phyloP scores from a whole-genome alignment of 2,797 vertebrate species.

The Micromesistius poutassou region DNA sequence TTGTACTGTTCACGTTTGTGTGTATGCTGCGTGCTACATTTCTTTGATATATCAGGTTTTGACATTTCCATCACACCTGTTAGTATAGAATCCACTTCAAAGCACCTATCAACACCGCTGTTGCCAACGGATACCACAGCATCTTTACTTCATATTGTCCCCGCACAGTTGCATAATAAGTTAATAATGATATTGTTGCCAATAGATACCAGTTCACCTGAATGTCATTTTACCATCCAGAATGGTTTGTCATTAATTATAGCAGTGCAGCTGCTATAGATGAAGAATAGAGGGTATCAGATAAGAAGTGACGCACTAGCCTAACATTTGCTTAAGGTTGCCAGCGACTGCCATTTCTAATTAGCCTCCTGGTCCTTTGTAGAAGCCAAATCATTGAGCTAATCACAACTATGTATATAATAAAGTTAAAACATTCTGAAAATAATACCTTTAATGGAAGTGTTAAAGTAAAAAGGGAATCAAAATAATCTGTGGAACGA shows the following conservation, averaged over 20 bases:
- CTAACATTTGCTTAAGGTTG: not conserved
- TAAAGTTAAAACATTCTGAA: not conserved
- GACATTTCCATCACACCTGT: constrained; percentile 29
- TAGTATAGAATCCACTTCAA: constrained; percentile 49
- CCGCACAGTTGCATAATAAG: constrained; percentile 22
- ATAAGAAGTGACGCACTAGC: constrained; percentile 17
- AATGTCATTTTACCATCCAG: not conserved
- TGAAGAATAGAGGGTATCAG: constrained; percentile 23
- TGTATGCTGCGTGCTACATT: not conserved
- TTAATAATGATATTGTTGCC: not conserved
- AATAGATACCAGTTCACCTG: not conserved
- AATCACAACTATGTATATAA: not conserved
- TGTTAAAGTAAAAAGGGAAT: not conserved
- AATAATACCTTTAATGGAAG: not conserved
- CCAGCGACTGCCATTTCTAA: not conserved
- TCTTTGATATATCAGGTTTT: constrained; percentile 43
- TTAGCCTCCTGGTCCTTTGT: not conserved
- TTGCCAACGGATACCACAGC: constrained; percentile 51
- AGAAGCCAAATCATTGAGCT: not conserved
- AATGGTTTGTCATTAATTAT: constrained; percentile 10
- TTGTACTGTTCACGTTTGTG: not conserved
- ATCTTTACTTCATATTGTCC: constrained; percentile 32
- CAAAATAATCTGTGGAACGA: not conserved
- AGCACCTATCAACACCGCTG: constrained; percentile 25
- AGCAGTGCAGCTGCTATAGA: constrained; percentile 2